Evolutionary conservation across 2,797 vertebrate genomes (phyloP).

Genomic region (Rhynchonycteris naso): DNA sequence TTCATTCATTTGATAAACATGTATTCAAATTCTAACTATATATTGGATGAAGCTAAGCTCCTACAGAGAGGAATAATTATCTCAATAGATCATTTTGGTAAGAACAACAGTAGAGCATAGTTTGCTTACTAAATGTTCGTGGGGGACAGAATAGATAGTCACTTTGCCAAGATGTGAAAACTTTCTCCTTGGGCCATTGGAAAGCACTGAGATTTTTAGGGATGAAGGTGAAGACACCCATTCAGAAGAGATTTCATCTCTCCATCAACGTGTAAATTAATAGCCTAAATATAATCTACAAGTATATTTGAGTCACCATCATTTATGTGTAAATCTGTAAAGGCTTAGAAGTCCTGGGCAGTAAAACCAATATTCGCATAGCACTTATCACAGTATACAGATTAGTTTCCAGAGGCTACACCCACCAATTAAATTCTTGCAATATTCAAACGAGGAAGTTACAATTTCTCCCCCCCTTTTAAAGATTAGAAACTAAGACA

Average conservation of each 20-base stretch:
- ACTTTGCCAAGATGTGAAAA: neutral
- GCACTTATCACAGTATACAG: neutral
- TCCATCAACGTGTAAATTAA: neutral
- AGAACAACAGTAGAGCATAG: neutral
- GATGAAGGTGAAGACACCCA: neutral
- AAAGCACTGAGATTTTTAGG: neutral
- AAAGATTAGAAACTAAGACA: neutral
- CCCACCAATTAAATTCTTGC: neutral
- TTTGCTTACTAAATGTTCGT: neutral
- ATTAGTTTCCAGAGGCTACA: neutral
- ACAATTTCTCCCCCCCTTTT: neutral
- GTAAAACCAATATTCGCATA: neutral
- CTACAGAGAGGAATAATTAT: neutral
- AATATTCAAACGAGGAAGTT: neutral
- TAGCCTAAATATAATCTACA: neutral
- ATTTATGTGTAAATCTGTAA: neutral
- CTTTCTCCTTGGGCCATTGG: neutral
- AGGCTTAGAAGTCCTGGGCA: neutral
- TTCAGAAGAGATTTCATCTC: neutral
- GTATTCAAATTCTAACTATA: neutral
- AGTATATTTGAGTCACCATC: neutral
- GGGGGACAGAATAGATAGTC: neutral
- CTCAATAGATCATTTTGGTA: neutral
- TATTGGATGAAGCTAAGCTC: neutral
- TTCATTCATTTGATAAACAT: neutral